These are phyloP conservation scores for Parapsyche elsis DNA, from an alignment of 1,140 invertebrate genomes.

Conservation along the genomic window DNA sequence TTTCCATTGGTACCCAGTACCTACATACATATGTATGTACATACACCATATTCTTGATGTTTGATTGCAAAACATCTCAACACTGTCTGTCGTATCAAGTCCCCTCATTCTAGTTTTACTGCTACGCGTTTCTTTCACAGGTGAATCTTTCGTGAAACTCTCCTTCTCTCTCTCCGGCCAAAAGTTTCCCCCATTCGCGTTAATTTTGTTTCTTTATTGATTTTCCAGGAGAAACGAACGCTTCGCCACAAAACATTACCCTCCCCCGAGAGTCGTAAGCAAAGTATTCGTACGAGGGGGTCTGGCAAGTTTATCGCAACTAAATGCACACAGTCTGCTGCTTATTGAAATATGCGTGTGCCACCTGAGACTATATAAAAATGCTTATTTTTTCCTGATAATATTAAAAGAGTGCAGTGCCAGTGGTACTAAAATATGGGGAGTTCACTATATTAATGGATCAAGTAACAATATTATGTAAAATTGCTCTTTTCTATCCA, in stretches of 20 bases:
- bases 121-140: background rate
- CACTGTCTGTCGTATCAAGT: background rate
- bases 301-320: constrained; percentile 1
- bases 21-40: too few species aligned
- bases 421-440: too few species aligned
- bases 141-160: background rate
- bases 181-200: constrained; percentile 17
- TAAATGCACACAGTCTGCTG: constrained; percentile 6
- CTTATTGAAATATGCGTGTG: background rate
- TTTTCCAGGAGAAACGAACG: constrained; percentile 23
- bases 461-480: too few species aligned
- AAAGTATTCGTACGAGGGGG: constrained; percentile 20
- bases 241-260: constrained; percentile 15
- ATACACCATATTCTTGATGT: too few species aligned
- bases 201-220: constrained; percentile 37
- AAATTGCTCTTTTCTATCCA: too few species aligned
- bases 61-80: background rate
- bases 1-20: background rate
- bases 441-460: too few species aligned
- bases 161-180: background rate
- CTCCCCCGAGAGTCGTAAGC: constrained; percentile 19
- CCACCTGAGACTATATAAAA: background rate
- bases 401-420: too few species aligned
- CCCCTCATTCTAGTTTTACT: background rate
- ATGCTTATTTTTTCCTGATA: background rate